These are phyloP conservation scores for Camponotus vicinus DNA, from an alignment of 1,140 invertebrate species.

Conservation along the genomic window DNA sequence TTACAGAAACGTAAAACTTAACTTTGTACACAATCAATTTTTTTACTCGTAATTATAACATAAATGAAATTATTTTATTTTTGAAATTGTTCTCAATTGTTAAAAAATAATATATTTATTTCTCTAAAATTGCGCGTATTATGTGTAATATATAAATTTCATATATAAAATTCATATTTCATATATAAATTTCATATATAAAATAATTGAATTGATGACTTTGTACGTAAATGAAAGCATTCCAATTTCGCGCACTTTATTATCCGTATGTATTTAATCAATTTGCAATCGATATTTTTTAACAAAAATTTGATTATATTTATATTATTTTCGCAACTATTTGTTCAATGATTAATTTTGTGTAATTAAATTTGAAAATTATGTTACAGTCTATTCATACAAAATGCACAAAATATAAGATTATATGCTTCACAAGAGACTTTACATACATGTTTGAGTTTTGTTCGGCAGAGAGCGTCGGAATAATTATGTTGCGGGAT, in stretches of 20 bases:
- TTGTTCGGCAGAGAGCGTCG: not conserved
- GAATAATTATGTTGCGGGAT: conserved; percentile 23
- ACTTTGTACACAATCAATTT: not conserved
- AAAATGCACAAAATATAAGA: conserved; percentile 7
- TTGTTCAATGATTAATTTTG: not conserved
- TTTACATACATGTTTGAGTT: not conserved
- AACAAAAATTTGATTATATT: not conserved
- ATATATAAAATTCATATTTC: not conserved
- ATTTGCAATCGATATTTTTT: not conserved
- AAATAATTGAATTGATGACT: no score
- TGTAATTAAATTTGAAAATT: conserved; percentile 18
- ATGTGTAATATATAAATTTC: not conserved
- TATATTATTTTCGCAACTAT: not conserved
- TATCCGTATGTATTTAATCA: not conserved
- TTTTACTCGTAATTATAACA: not conserved
- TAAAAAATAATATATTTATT: conserved; percentile 11
- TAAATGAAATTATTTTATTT: not conserved
- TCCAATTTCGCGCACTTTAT: not conserved
- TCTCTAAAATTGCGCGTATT: not conserved
- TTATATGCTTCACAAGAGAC: not conserved
- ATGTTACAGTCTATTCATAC: not conserved
- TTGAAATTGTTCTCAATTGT: not conserved
- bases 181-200: not conserved
- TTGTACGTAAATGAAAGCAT: not conserved
- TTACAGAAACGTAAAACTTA: conserved; percentile 8